Percentiles rank a stretch among this genome's conserved stretches.
Evolutionary conservation across 2,888 invertebrate species (phyloP).

Genomic region (Agonopterix arenella): DNA sequence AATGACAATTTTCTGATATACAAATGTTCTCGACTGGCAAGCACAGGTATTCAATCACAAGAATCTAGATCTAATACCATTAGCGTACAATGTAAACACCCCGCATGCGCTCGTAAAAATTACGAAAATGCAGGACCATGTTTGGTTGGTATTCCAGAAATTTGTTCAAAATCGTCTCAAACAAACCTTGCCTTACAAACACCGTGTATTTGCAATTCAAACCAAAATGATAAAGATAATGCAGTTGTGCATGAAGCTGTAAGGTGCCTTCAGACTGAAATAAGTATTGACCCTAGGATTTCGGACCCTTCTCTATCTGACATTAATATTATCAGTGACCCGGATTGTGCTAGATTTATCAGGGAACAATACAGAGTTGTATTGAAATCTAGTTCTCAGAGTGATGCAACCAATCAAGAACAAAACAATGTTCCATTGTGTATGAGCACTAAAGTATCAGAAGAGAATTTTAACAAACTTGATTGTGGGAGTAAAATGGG

Average conservation of each 20-base stretch:
- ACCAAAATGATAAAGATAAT: neutral
- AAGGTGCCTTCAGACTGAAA: slow-evolving; percentile 60
- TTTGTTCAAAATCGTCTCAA: slow-evolving; percentile 46
- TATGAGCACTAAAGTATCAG: too few species aligned
- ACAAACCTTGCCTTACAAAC: slow-evolving; percentile 39
- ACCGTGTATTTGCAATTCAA: neutral
- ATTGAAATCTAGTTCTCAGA: slow-evolving; percentile 5
- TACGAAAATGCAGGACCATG: neutral
- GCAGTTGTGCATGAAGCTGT: slow-evolving; percentile 37
- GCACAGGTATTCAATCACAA: slow-evolving; percentile 25
- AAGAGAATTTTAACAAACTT: too few species aligned
- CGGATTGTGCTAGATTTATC: slow-evolving; percentile 39
- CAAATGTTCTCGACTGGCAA: slow-evolving; percentile 44
- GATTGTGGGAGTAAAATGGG: too few species aligned
- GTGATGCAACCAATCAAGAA: neutral
- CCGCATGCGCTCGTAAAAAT: neutral
- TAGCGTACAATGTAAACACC: slow-evolving; percentile 15
- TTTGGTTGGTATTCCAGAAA: too few species aligned
- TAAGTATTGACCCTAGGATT: slow-evolving; percentile 60
- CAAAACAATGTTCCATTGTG: too few species aligned
- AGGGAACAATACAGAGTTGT: slow-evolving; percentile 34
- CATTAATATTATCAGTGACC: slow-evolving; percentile 43
- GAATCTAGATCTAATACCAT: slow-evolving; percentile 13
- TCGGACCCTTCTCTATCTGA: slow-evolving; percentile 56
- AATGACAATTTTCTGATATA: slow-evolving; percentile 47